Base-by-base conservation (phyloP, 1,140 invertebrate genomes). In the Oedothorax gibbosus region DNA sequence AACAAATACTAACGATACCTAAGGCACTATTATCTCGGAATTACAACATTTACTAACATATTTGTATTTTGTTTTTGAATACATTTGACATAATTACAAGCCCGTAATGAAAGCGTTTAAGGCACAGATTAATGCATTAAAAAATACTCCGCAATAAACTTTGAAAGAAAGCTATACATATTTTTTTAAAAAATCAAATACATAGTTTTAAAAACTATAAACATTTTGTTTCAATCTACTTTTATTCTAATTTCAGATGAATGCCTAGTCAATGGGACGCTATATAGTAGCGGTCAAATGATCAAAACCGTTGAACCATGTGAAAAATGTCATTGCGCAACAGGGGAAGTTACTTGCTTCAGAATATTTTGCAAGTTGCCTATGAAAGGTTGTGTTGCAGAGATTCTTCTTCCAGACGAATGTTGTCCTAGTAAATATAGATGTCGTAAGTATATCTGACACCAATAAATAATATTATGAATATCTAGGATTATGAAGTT, bases 361-460 rank as follows among this genome's bases (percentile, higher is more conserved):
- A 78, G 72, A 57, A 62, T 78, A 9, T 62, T 85, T 9, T 85
- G 83, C n/a, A 79, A 85, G 35, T 12, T 78, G 6, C 76, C 83
- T 0, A 78, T 49, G 54, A 11, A 1, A 35, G 83, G 66, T 11
- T 85, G 83, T 50, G 35, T 35, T 18, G 21, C 83, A 18, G 56
- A 53, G 7, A 49, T 18, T 4, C 4, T 54, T 4, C 57, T 54
- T 3, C n/a, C 7, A 15, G 35, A 62, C 35, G 35, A 85, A 18
- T 85, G 83, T n/a, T 85, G 83, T 35, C 66, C 83, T 12, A 62
- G n/a, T 21, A 51, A 35, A 7, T 85, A 69, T 54, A 66, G 79
- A 53, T 85, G 83, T 78, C 83, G 83, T 85, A 85, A 85, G 83
- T 85, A 54, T 69, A 10, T 2, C 12, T 35, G 35, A 35, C 1